Evolutionary conservation across 2,113 vertebrate species (phyloP).

Genomic region (Brachyhypopomus occidentalis): DNA sequence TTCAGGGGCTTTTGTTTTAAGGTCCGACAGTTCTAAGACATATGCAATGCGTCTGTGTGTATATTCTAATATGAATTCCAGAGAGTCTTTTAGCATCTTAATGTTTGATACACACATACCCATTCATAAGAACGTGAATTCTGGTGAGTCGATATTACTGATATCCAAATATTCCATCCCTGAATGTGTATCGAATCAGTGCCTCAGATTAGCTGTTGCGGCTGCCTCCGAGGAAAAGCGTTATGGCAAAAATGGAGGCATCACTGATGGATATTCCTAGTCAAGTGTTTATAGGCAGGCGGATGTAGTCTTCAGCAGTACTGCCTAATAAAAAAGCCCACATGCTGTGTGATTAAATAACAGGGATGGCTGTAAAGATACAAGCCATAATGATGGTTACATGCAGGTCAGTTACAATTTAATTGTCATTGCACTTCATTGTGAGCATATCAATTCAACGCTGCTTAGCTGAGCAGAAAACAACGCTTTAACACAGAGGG

Average conservation of each 20-base stretch:
- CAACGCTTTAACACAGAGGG: conserved; percentile 75
- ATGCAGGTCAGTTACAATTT: conserved; percentile 97
- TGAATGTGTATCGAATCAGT: conserved; percentile 12
- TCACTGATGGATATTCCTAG: conserved; percentile 85
- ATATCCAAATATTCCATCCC: background rate
- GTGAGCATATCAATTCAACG: conserved; percentile 90
- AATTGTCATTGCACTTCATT: conserved; percentile 97
- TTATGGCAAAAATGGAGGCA: conserved; percentile 44
- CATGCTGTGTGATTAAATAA: conserved; percentile 96
- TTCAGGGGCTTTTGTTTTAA: conserved; percentile 1
- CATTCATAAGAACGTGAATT: conserved; percentile 22
- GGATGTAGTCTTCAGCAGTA: conserved; percentile 91
- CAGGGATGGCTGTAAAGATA: conserved; percentile 84
- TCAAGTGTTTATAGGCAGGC: conserved; percentile 89
- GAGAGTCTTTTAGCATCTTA: background rate
- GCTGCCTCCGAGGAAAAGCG: conserved; percentile 2
- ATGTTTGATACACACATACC: background rate
- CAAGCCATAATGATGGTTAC: conserved; percentile 88
- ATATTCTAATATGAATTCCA: conserved; percentile 23
- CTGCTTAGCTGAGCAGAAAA: conserved; percentile 95
- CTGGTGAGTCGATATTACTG: conserved; percentile 4
- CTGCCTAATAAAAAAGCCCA: conserved; percentile 88
- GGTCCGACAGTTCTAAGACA: background rate
- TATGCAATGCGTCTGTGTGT: conserved; percentile 10
- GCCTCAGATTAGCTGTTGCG: background rate